Percentiles rank a stretch among this genome's conserved stretches.
Evolutionary conservation across 2,888 invertebrate genomes (phyloP).

Genomic region (Eristalis intricaria): DNA sequence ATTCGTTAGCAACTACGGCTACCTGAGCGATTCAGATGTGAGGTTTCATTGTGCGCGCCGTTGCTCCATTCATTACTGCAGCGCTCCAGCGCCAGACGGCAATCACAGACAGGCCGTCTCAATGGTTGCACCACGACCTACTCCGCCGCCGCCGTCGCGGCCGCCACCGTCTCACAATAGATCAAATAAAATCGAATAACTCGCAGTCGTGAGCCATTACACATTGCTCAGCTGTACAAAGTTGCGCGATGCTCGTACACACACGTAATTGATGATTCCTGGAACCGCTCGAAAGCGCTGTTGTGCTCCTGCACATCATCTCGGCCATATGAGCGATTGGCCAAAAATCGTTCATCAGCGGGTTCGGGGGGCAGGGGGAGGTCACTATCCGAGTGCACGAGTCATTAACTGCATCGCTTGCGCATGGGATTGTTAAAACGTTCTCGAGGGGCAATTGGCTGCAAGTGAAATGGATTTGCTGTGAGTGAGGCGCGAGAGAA

Average conservation of each 20-base stretch:
- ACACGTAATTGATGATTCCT: constrained; percentile 69
- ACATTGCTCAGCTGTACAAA: constrained; percentile 60
- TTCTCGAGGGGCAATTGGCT: constrained; percentile 27
- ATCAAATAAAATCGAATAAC: constrained; percentile 69
- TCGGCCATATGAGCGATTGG: constrained; percentile 1
- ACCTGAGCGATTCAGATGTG: constrained; percentile 50
- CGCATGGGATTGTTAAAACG: constrained; percentile 12
- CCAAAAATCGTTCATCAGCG: constrained; percentile 13
- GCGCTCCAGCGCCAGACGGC: constrained; percentile 1
- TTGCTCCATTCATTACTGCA: constrained; percentile 55
- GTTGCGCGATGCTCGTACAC: constrained; percentile 51
- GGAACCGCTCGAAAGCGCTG: constrained; percentile 53
- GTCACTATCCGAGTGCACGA: background rate
- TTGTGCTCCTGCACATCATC: constrained; percentile 7
- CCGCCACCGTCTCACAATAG: constrained; percentile 32
- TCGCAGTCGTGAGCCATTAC: constrained; percentile 67
- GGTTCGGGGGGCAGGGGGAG: background rate
- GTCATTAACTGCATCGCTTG: constrained; percentile 40
- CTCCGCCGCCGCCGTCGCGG: background rate
- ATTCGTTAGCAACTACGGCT: constrained; percentile 24
- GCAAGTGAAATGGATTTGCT: constrained; percentile 40
- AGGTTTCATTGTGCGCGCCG: constrained; percentile 3
- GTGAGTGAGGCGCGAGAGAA: constrained; percentile 35
- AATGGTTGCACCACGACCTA: constrained; percentile 49
- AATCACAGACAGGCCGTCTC: constrained; percentile 15